A percentile compares a stretch with the other conserved stretches of the same genome.
phyloP scores from a whole-genome alignment of 1,140 invertebrate genomes.

The Drosophila mojavensis region DNA sequence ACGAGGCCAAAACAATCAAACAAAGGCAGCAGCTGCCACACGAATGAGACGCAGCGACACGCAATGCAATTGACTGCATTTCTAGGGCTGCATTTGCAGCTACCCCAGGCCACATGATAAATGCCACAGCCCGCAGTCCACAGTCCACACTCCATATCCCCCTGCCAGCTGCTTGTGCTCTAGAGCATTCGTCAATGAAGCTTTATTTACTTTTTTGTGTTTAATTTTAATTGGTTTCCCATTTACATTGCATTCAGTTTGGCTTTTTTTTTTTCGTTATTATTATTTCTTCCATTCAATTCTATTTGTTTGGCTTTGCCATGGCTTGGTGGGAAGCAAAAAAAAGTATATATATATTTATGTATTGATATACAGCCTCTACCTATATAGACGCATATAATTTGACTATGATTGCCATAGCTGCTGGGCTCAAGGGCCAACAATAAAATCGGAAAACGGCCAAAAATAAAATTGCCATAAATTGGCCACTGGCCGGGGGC shows the following conservation, averaged over 20 bases:
- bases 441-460: constrained; percentile 50
- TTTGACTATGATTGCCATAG: constrained; percentile 56
- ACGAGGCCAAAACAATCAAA: constrained; percentile 47
- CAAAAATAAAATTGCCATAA: constrained; percentile 63
- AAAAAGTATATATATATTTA: neutral
- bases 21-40: constrained; percentile 31
- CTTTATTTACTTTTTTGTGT: constrained; percentile 59
- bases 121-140: neutral
- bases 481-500: constrained; percentile 48
- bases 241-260: constrained; percentile 64
- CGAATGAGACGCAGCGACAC: constrained; percentile 41
- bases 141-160: neutral
- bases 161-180: constrained; percentile 20
- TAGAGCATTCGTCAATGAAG: constrained; percentile 13
- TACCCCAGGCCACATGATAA: constrained; percentile 2
- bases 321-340: constrained; percentile 9
- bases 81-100: constrained; percentile 34
- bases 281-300: neutral
- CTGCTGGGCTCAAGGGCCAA: constrained; percentile 23
- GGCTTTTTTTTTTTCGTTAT: constrained; percentile 12
- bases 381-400: constrained; percentile 50
- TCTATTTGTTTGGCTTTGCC: constrained; percentile 56
- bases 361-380: neutral
- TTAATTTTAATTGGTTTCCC: constrained; percentile 74
- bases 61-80: constrained; percentile 68